A percentile compares a stretch with the other conserved stretches of the same genome.
Conservation (phyloP, 2,113 vertebrate genomes). For the Pristiophorus japonicus region DNA sequence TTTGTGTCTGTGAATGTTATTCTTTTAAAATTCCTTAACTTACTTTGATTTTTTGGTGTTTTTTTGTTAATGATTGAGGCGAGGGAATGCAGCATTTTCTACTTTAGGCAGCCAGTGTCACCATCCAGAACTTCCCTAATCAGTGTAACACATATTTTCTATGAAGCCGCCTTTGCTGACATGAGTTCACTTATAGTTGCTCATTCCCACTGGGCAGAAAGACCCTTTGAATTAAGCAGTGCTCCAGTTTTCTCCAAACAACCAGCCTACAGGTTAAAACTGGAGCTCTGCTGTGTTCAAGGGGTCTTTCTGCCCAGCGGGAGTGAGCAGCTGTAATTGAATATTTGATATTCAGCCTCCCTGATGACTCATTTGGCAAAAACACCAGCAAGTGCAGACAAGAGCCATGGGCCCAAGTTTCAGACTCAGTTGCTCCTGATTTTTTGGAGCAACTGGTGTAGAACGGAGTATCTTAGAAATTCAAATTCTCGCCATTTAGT, state of each 20-base stretch:
- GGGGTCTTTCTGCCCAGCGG: not conserved
- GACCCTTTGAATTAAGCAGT: too few species aligned
- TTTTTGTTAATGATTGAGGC: too few species aligned
- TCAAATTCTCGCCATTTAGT: too few species aligned
- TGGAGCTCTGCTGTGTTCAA: not conserved
- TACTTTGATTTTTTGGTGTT: not conserved
- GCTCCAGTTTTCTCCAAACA: too few species aligned
- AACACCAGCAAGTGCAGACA: not conserved
- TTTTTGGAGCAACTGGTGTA: too few species aligned
- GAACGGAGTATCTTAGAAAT: too few species aligned
- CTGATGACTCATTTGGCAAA: not conserved
- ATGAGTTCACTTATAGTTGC: not conserved
- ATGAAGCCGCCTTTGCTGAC: not conserved
- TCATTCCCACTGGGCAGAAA: not conserved
- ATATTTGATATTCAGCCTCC: not conserved
- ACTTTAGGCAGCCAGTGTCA: not conserved
- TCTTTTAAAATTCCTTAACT: not conserved
- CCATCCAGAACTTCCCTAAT: not conserved
- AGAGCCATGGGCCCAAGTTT: too few species aligned
- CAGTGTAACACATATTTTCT: not conserved
- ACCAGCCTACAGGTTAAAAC: not conserved
- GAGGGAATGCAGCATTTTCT: not conserved
- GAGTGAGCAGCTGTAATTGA: not conserved
- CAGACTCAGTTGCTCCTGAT: too few species aligned
- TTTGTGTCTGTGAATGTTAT: not conserved